Conservation (phyloP, 1,140 invertebrate species). For the Pararge aegeria region DNA sequence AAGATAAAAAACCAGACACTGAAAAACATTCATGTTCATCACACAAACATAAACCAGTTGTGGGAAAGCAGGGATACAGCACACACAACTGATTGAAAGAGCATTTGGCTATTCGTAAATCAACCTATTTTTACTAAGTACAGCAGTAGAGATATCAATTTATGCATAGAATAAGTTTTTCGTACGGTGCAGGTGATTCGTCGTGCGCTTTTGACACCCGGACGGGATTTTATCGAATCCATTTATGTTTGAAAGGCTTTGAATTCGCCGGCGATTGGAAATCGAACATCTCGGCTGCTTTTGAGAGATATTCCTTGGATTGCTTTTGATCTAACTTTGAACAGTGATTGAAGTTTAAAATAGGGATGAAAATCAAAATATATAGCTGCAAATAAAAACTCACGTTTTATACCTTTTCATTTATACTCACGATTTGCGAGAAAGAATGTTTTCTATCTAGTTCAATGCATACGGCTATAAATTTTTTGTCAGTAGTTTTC, state of each 20-base stretch:
- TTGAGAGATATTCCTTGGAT: slow-evolving; percentile 13
- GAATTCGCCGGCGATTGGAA: slow-evolving; percentile 22
- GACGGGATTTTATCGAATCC: slow-evolving; percentile 31
- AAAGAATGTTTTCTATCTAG: too few relatives aligned
- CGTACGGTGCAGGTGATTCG: slow-evolving; percentile 9
- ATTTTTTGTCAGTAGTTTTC: too few relatives aligned
- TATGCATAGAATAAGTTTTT: slow-evolving; percentile 2
- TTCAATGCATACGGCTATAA: too few relatives aligned
- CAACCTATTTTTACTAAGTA: too few relatives aligned
- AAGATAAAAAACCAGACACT: too few relatives aligned
- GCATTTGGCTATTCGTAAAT: too few relatives aligned
- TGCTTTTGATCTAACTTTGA: slow-evolving; percentile 7
- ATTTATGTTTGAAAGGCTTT: slow-evolving; percentile 16
- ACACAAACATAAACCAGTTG: too few relatives aligned
- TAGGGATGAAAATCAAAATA: background rate
- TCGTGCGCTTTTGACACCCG: slow-evolving; percentile 31
- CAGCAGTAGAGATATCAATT: slow-evolving; percentile 1
- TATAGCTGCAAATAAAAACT: background rate
- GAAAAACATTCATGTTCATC: too few relatives aligned
- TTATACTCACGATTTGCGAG: too few relatives aligned
- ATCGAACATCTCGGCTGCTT: slow-evolving; percentile 14
- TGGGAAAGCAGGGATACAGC: too few relatives aligned
- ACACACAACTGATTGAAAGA: too few relatives aligned
- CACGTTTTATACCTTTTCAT: too few relatives aligned
- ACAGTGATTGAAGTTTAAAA: background rate